Base-by-base conservation (phyloP, 1,140 invertebrate species). In the Apis florea region DNA sequence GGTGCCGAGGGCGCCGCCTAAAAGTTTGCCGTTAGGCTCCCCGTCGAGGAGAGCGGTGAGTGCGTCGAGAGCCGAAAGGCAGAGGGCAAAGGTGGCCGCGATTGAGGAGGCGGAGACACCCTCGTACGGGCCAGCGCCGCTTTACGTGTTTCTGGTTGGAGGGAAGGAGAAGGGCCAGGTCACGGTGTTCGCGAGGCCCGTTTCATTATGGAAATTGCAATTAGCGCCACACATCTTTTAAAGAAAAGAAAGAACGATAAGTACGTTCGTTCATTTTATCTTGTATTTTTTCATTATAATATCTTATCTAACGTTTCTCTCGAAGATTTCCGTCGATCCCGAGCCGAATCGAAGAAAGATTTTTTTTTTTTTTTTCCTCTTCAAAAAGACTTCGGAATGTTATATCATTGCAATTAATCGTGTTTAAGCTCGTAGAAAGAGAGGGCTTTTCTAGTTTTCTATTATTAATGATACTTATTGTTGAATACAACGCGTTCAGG, bases 161-260 rank as follows among this genome's bases (percentile, higher is more conserved):
- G 95, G 95, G 0, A 96, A 95, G 85, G 95, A 96, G 85, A 95
- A 95, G 59, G 95, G 95, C 13, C 95, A 96, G 83, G 95, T 96
- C 3, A 96, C 95, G 4, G 95, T 96, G 24, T 96, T 96, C 80
- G 95, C 95, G 82, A 93, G 95, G 85, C 95, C 96, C 0, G 93
- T 96, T 9, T 96, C 95, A 0, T 93, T 96, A 21, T 96, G 96
- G 96, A 95, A 95, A 85, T 91, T 96, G 15, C 95, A 95, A 82
- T 89, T 96, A n/a, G 93, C 93, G 6, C 93, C 93, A n/a, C 92
- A 94, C 83, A 94, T 94, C 78, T 94, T 94, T 74, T 94, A 92
- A 91, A 70, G 8, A 40, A 40, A 40, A 1, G 3, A 31, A 31
- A 31, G 3, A 2, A 19, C 13, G 68, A 71, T 51, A n/a, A 61